Conservation (phyloP, 2,888 invertebrate species). For the Philereme vetulata region DNA sequence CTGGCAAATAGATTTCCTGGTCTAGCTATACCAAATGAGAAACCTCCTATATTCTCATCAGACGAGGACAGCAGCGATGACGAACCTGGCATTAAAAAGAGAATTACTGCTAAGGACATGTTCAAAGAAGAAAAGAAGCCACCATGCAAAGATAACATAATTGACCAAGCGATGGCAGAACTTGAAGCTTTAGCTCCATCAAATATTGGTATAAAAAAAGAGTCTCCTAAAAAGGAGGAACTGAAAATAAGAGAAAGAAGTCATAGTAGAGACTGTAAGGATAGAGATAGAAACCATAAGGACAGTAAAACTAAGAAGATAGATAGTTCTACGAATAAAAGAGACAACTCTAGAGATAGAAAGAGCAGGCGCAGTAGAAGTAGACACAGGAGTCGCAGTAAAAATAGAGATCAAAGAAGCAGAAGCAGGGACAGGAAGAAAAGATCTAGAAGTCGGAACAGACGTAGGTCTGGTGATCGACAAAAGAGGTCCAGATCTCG, state of each 20-base stretch:
- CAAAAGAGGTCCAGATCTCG: conserved; percentile 49
- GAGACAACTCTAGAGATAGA: conserved; percentile 57
- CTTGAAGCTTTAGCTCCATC: conserved; percentile 93
- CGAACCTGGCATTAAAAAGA: conserved; percentile 61
- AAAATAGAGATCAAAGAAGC: conserved; percentile 48
- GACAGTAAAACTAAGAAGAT: conserved; percentile 50
- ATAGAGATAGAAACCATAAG: conserved; percentile 38
- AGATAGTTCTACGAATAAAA: conserved; percentile 56
- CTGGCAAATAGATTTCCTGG: conserved; percentile 90
- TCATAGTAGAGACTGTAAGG: conserved; percentile 53
- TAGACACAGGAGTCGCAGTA: conserved; percentile 47
- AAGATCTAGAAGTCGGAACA: conserved; percentile 52
- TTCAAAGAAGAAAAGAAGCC: conserved; percentile 68
- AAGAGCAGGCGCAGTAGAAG: conserved; percentile 51
- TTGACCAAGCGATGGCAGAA: conserved; percentile 93
- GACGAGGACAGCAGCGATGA: conserved; percentile 63
- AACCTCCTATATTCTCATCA: conserved; percentile 70
- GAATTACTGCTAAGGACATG: conserved; percentile 71
- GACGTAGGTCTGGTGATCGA: conserved; percentile 38
- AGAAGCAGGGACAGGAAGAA: conserved; percentile 54
- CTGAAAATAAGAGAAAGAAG: conserved; percentile 54
- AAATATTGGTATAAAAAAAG: conserved; percentile 49
- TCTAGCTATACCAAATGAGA: conserved; percentile 91
- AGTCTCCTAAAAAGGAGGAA: conserved; percentile 47
- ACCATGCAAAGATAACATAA: conserved; percentile 73